phyloP scores from a whole-genome alignment of 2,888 invertebrate genomes.

The Hypolimnas misippus region DNA sequence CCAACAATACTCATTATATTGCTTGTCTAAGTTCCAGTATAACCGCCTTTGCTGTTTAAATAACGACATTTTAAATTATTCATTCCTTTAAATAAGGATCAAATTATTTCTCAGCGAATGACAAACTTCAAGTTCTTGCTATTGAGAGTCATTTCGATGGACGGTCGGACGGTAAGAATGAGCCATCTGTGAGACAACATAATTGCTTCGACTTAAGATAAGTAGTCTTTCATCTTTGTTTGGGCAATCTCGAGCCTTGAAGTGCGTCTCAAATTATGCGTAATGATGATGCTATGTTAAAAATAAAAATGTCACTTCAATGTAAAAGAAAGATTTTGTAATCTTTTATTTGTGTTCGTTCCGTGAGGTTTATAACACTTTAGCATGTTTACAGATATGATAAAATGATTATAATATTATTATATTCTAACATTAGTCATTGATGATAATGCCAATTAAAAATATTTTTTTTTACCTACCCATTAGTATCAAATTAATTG shows the following conservation, averaged over 20 bases:
- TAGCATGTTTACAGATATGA: background rate
- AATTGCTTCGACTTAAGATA: constrained; percentile 36
- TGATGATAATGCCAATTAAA: too few relatives aligned
- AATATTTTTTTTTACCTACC: too few relatives aligned
- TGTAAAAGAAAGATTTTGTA: background rate
- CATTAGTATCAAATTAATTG: too few relatives aligned
- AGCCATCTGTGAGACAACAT: constrained; percentile 35
- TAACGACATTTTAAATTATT: constrained; percentile 40
- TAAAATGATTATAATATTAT: too few relatives aligned
- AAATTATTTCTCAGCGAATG: constrained; percentile 41
- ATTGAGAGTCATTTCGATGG: constrained; percentile 36
- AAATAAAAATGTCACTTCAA: constrained; percentile 9
- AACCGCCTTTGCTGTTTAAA: constrained; percentile 39
- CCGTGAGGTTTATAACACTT: background rate
- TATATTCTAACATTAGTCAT: too few relatives aligned
- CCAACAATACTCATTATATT: constrained; percentile 61
- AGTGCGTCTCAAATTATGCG: constrained; percentile 19
- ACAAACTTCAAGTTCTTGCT: constrained; percentile 36
- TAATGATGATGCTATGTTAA: constrained; percentile 12
- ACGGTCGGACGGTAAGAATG: constrained; percentile 28
- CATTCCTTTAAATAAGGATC: constrained; percentile 40
- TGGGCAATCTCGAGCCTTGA: constrained; percentile 18
- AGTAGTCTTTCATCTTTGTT: constrained; percentile 21
- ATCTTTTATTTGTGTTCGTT: background rate
- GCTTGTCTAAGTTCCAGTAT: constrained; percentile 30